Percentiles rank a stretch among this genome's conserved stretches.
Evolutionary conservation across 2,113 vertebrate genomes (phyloP).

Genomic region (Acinonyx jubatus): DNA sequence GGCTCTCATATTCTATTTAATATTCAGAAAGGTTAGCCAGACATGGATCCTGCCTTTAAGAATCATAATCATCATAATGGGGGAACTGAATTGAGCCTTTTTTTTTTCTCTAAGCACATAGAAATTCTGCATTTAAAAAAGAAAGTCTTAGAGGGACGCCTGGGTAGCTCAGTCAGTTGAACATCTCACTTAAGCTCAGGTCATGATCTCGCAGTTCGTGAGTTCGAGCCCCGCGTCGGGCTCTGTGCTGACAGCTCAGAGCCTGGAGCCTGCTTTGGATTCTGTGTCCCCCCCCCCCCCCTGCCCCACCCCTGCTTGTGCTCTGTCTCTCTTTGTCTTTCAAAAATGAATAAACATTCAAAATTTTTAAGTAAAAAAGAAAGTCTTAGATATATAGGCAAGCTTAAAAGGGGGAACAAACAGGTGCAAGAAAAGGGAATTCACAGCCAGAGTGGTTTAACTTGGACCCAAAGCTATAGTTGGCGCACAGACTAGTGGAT

Average conservation of each 20-base stretch:
- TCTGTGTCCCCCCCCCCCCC: too few relatives aligned
- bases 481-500: background rate
- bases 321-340: too few relatives aligned
- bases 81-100: background rate
- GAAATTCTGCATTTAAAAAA: constrained; percentile 42
- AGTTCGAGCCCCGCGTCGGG: too few relatives aligned
- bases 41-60: background rate
- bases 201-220: too few relatives aligned
- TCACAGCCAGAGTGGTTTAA: background rate
- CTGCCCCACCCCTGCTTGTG: too few relatives aligned
- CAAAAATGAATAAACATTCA: too few relatives aligned
- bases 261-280: too few relatives aligned
- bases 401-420: background rate
- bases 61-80: background rate
- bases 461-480: background rate
- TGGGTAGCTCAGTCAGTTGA: too few relatives aligned
- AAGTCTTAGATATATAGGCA: background rate
- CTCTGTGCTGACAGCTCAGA: too few relatives aligned
- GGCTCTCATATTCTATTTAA: background rate
- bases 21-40: background rate
- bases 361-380: background rate
- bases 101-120: background rate
- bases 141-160: background rate
- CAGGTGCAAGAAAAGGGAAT: background rate
- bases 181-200: too few relatives aligned